Conservation (phyloP, 2,888 invertebrate genomes). For the Augochlorella aurata region DNA sequence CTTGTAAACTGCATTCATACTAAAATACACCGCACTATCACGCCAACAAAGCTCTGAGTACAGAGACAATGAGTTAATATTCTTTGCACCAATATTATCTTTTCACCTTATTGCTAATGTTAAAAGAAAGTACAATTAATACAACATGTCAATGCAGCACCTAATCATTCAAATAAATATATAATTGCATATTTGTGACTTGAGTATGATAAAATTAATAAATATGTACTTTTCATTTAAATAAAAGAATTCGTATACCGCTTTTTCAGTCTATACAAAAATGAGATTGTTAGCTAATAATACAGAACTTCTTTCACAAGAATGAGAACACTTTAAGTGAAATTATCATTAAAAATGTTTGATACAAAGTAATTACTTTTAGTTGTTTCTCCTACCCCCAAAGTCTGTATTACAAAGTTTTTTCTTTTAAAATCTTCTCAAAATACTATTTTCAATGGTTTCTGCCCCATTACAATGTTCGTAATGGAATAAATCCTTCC, state of each 20-base stretch:
- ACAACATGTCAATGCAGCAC: constrained; percentile 19
- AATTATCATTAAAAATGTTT: constrained; percentile 34
- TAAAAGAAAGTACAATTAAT: constrained; percentile 28
- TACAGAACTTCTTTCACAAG: constrained; percentile 22
- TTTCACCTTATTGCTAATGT: constrained; percentile 38
- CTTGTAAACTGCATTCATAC: constrained; percentile 28
- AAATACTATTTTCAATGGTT: constrained; percentile 62
- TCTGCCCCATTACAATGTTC: constrained; percentile 74
- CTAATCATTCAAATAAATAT: constrained; percentile 28
- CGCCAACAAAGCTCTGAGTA: constrained; percentile 23
- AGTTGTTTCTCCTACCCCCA: constrained; percentile 31
- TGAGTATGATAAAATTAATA: constrained; percentile 16
- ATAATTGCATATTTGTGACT: constrained; percentile 22
- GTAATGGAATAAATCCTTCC: constrained; percentile 80
- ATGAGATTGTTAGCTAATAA: constrained; percentile 26
- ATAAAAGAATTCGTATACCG: background rate
- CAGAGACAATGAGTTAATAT: constrained; percentile 15
- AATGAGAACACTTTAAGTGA: constrained; percentile 23
- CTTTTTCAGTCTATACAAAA: constrained; percentile 8
- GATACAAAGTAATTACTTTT: constrained; percentile 40
- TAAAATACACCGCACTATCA: constrained; percentile 40
- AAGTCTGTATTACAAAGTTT: constrained; percentile 41
- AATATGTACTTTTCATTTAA: background rate
- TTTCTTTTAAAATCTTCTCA: constrained; percentile 53
- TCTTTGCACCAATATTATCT: constrained; percentile 30